These are phyloP conservation scores for Mallateleia sp. DNA, from an alignment of 2,888 invertebrate genomes.

Conservation along the genomic window DNA sequence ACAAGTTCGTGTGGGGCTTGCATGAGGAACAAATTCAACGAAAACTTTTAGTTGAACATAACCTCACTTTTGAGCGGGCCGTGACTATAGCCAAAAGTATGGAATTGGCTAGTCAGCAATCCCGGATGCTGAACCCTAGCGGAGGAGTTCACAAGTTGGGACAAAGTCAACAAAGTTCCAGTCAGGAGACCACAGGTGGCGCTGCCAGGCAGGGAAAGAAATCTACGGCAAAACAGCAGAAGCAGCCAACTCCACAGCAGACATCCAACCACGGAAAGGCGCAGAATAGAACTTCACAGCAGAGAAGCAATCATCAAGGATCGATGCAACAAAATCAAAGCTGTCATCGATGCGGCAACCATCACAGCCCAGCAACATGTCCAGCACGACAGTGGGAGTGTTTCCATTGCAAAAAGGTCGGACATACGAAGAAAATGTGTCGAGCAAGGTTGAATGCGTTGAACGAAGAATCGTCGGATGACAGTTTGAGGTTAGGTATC, in stretches of 20 bases:
- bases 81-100: background rate
- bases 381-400: slow-evolving; percentile 24
- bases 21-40: slow-evolving; percentile 42
- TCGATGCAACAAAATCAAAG: background rate
- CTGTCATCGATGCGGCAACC: background rate
- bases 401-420: slow-evolving; percentile 11
- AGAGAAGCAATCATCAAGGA: background rate
- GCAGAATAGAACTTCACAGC: background rate
- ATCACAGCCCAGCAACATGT: slow-evolving; percentile 15
- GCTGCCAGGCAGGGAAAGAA: too few species aligned
- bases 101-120: background rate
- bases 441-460: background rate
- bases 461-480: background rate
- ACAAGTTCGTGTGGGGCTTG: slow-evolving; percentile 74
- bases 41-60: background rate
- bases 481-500: background rate
- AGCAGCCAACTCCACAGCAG: too few species aligned
- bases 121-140: background rate
- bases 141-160: background rate
- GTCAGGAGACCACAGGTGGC: background rate
- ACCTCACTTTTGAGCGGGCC: background rate
- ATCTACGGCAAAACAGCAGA: too few species aligned
- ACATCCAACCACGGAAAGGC: background rate
- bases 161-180: background rate
- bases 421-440: slow-evolving; percentile 22